Evolutionary conservation across 1,140 invertebrate genomes (phyloP).

Genomic region (Hylaeus volcanicus): DNA sequence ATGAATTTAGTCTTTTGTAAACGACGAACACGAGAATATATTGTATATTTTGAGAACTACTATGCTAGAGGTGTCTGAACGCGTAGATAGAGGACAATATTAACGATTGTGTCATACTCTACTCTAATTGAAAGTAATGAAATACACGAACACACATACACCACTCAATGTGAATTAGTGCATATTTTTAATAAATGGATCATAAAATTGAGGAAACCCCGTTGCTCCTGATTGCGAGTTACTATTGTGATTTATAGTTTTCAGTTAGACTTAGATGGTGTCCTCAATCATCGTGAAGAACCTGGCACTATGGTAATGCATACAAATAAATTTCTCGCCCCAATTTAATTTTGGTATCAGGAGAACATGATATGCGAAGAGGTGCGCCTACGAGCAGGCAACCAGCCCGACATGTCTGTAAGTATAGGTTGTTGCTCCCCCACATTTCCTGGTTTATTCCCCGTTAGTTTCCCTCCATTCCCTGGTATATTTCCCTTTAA

Average conservation of each 20-base stretch:
- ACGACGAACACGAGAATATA: constrained; percentile 65
- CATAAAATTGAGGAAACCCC: constrained; percentile 54
- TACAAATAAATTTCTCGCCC: no score
- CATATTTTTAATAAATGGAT: constrained; percentile 81
- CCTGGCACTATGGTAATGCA: no score
- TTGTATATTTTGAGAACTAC: constrained; percentile 77
- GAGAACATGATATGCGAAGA: no score
- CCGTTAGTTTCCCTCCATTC: no score
- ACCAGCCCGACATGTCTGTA: no score
- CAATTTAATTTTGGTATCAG: no score
- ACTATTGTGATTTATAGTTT: neutral
- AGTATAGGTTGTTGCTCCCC: no score
- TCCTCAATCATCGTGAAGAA: no score
- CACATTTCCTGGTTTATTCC: no score
- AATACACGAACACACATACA: constrained; percentile 53
- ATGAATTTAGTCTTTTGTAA: constrained; percentile 73
- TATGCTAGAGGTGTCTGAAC: constrained; percentile 67
- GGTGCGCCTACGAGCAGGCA: no score
- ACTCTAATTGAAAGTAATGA: constrained; percentile 77
- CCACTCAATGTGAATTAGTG: constrained; percentile 75
- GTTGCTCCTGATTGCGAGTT: neutral
- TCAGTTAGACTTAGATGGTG: neutral
- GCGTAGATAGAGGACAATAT: constrained; percentile 73
- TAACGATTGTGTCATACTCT: constrained; percentile 70
- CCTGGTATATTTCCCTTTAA: no score